Base-by-base conservation (phyloP, 2,888 invertebrate species). In the Brachynemurus nebulosus region DNA sequence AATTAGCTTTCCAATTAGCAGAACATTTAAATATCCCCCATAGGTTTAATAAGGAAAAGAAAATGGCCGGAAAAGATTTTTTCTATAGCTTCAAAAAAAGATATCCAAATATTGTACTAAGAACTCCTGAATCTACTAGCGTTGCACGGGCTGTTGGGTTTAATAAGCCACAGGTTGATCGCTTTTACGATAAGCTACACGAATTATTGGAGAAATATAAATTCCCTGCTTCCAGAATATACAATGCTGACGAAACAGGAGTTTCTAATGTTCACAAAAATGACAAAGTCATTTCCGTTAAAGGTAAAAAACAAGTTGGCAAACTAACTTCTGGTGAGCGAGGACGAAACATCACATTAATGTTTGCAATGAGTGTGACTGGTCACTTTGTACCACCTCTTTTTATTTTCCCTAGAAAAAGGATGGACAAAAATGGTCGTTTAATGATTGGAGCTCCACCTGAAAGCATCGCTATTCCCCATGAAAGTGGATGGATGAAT, bases 241-340 rank as follows among this genome's bases (percentile, higher is more conserved):
- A 52, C 45, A 59, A 56, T 45, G 52, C 53, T 11, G 54, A 55
- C 40, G 51, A 56, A 45, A 55, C 52, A 40, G 51, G 52, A 41
- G 48, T 55, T 34, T 51, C 52, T 27, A 53, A 52, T 19, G 52
- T 48, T 8, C 44, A 42, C 44, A 46, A 52, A 48, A 54, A 55
- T 48, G 52, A 50, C 49, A 58, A 54, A 53, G 52, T 57, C 40
- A 51, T 57, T 27, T 54, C 55, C 27, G 44, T 49, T 50, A 57
- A 56, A 54, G 53, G 54, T 49, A 53, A 55, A 52, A 55, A 47
- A 51, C 51, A 52, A 53, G 52, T 57, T 17, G 55, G 54, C 44
- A 51, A 52, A 46, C 48, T 55, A 45, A 54, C 54, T 47, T 51
- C 49, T 37, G 49, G 49, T 37, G 52, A 55, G 54, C 51, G 57